These are phyloP conservation scores for Aphelinus atriplicis DNA, from an alignment of 1,140 invertebrate species.

Conservation along the genomic window DNA sequence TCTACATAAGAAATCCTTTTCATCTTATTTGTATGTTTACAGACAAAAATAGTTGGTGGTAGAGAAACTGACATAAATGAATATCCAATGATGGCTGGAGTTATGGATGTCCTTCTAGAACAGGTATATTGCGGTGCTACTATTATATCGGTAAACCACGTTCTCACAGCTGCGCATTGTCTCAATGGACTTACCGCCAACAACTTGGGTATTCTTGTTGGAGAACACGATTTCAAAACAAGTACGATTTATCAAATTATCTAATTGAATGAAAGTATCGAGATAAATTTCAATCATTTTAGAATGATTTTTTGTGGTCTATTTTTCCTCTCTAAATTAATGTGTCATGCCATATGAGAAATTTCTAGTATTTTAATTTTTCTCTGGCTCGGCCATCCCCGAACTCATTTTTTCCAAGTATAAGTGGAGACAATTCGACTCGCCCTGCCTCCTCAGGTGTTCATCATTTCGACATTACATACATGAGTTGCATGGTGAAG, in stretches of 20 bases:
- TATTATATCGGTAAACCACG: slow-evolving; percentile 71
- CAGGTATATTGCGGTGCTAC: slow-evolving; percentile 72
- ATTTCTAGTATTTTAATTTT: neutral
- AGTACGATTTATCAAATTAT: slow-evolving; percentile 34
- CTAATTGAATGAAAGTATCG: too few species aligned
- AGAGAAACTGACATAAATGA: slow-evolving; percentile 70
- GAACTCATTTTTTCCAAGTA: too few species aligned
- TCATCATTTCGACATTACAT: too few species aligned
- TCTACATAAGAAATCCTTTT: too few species aligned
- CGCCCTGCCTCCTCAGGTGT: too few species aligned
- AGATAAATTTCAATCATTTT: too few species aligned
- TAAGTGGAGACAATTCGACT: too few species aligned
- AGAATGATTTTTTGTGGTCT: too few species aligned
- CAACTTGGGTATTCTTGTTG: slow-evolving; percentile 66
- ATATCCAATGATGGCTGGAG: slow-evolving; percentile 73
- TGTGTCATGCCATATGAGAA: too few species aligned
- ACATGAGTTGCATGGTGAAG: too few species aligned
- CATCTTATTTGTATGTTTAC: slow-evolving; percentile 15
- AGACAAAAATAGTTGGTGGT: slow-evolving; percentile 74
- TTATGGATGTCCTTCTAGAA: slow-evolving; percentile 60
- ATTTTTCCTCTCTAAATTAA: too few species aligned
- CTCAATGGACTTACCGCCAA: slow-evolving; percentile 43
- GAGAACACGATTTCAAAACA: slow-evolving; percentile 64
- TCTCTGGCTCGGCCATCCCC: neutral
- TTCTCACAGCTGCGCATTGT: slow-evolving; percentile 79